Base-by-base conservation (phyloP, 2,113 vertebrate genomes). In the Mugil cephalus region DNA sequence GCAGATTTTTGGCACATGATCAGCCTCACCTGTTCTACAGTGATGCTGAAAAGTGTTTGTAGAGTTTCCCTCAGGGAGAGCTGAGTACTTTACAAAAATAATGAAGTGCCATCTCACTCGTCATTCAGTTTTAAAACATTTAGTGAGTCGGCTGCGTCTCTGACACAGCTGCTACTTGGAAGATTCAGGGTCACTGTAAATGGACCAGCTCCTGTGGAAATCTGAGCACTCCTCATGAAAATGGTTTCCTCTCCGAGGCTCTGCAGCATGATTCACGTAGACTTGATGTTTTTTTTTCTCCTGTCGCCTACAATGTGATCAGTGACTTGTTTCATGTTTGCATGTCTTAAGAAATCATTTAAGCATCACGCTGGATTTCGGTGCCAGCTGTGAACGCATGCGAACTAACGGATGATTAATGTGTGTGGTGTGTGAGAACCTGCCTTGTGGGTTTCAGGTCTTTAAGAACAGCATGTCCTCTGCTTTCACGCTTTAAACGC, bases 381-480 rank as follows among this genome's bases (percentile, higher is more conserved):
- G 58, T 67, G 45, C 7, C 38, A 39, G 12, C 40, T 7, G n/a
- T 56, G 30, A 40, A 10, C 59, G 74, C 79, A 85, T 86, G 85
- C 24, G 39, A 35, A 80, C 73, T 76, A 78, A 76, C 15, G 1
- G 17, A 34, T 61, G 0, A 45, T 51, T 19, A 19, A 6, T 17
- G 17, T 50, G 55, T 55, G 52, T 46, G 58, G 7, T 15, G 5
- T 8, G 0, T 46, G 12, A 1, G 14, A 8, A 24, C 48, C n/a
- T 35, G 67, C 38, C n/a, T 10, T 15, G 1, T 63, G 67, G 67
- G 53, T 69, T 85, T 73, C 69, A 69, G 74, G 52, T 68, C 34
- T 72, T 4, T 64, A 52, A 74, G 84, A 79, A 65, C 67, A 34
- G 69, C 72, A 68, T 82, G 77, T 67, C 7, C 56, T 71, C 47